Base-by-base conservation (phyloP, 2,888 invertebrate genomes). In the Cheilosia pagana region DNA sequence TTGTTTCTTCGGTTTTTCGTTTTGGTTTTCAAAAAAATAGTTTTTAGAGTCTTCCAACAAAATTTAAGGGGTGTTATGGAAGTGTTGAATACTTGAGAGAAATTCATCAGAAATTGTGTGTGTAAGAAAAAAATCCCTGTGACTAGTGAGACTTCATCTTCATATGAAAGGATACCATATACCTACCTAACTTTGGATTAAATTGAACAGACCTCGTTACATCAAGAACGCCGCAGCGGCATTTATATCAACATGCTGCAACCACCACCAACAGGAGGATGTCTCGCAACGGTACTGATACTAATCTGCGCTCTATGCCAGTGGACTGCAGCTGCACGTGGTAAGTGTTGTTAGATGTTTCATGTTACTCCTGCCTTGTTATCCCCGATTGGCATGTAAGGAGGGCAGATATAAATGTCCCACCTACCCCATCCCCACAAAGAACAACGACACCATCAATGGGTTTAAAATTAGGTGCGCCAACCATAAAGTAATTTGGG, bases 401-500 rank as follows among this genome's bases (percentile, higher is more conserved):
- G 48, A 52, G 53, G 57, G 28, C 59, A 53, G 41, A 6, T 35
- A 3, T 35, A 12, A 12, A 35, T 35, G 28, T 23, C 39, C 28
- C 28, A 35, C 10, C 59, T 53, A 62, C 68, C 55, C 23, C 48
- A 21, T 39, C 28, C 19, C 39, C 23, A 39, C 35, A 70, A 70
- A 21, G 53, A 68, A 63, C n/a, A 60, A 50, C 28, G 41, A 68
- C 71, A 63, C 65, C 35, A 52, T 39, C 67, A 70, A 75, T 70
- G 70, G 59, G 70, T 81, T 85, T 85, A 76, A 85, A 85, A 85
- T 85, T 85, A 85, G 81, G 70, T 76, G 81, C 85, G 71, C 50
- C 85, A 50, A 65, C 65, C 75, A 60, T 71, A 76, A 60, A 79
- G 67, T 70, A 75, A 76, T 81, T 81, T 60, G 63, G 75, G 57